Conservation (phyloP, 2,113 vertebrate species). For the Ammodramus savannarum region DNA sequence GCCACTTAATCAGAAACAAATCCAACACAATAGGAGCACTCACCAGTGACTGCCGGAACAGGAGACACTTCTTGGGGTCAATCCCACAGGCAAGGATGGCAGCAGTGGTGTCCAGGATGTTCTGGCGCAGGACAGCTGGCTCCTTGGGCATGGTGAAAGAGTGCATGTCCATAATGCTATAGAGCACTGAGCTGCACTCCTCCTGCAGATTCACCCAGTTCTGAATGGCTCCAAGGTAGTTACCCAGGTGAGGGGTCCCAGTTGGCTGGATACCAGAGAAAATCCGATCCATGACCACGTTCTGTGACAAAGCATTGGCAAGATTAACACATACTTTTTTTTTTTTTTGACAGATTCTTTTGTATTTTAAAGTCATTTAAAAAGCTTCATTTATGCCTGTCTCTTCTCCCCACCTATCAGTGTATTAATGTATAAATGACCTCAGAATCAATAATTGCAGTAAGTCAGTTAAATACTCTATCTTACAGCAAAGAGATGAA, state of each 20-base stretch:
- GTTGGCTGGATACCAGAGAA: conserved; percentile 97
- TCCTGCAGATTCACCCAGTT: conserved; percentile 89
- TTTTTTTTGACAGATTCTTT: not conserved
- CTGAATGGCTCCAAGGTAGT: conserved; percentile 94
- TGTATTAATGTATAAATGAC: not conserved
- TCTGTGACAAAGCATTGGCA: conserved; percentile 54
- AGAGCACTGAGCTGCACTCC: conserved; percentile 77
- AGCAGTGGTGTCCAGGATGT: conserved; percentile 88
- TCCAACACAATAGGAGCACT: not conserved
- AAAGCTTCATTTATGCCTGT: not conserved
- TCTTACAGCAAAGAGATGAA: not conserved
- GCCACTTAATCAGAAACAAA: not conserved
- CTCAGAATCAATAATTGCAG: not conserved
- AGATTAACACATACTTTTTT: not conserved
- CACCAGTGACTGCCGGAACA: conserved; percentile 96
- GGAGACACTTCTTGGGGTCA: conserved; percentile 81
- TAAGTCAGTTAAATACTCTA: not conserved
- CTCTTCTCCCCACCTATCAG: not conserved
- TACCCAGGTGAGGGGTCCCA: conserved; percentile 89
- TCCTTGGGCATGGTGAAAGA: conserved; percentile 89
- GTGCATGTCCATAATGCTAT: conserved; percentile 93
- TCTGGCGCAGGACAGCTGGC: conserved; percentile 73
- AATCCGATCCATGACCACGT: conserved; percentile 58
- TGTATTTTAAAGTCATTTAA: not conserved
- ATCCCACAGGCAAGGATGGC: conserved; percentile 91